Evolutionary conservation across 2,797 vertebrate species (phyloP).

Genomic region (Lemur catta): DNA sequence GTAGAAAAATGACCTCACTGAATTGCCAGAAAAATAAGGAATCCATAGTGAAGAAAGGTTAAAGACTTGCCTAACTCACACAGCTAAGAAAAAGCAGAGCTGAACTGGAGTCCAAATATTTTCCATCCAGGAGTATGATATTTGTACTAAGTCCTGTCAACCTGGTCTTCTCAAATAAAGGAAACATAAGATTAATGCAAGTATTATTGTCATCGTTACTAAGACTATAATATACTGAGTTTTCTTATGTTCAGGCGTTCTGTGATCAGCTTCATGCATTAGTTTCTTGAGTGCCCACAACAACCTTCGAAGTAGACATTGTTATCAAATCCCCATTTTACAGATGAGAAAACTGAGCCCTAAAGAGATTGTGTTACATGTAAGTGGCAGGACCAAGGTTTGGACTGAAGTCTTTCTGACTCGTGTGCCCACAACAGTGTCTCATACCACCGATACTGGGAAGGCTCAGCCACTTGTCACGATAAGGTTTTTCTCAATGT

Average conservation of each 20-base stretch:
- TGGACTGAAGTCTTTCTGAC: neutral
- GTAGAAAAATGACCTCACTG: neutral
- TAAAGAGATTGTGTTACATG: neutral
- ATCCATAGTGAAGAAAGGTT: neutral
- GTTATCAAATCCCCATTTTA: neutral
- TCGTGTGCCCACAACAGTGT: no score
- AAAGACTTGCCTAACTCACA: neutral
- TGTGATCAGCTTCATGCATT: neutral
- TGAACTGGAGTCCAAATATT: neutral
- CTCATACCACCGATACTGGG: neutral
- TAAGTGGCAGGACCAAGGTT: neutral
- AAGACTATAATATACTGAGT: neutral
- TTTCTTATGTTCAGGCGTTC: neutral
- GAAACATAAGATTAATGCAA: neutral
- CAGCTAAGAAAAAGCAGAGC: neutral
- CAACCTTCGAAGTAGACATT: neutral
- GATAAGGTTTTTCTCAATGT: neutral
- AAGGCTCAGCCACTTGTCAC: neutral
- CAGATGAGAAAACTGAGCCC: neutral
- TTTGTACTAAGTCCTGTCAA: no score
- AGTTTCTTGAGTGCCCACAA: neutral
- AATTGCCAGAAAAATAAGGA: neutral
- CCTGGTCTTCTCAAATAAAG: neutral
- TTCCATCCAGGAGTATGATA: neutral
- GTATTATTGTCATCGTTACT: neutral